Evolutionary conservation across 2,113 vertebrate genomes (phyloP).

Genomic region (Rhinoderma darwinii): DNA sequence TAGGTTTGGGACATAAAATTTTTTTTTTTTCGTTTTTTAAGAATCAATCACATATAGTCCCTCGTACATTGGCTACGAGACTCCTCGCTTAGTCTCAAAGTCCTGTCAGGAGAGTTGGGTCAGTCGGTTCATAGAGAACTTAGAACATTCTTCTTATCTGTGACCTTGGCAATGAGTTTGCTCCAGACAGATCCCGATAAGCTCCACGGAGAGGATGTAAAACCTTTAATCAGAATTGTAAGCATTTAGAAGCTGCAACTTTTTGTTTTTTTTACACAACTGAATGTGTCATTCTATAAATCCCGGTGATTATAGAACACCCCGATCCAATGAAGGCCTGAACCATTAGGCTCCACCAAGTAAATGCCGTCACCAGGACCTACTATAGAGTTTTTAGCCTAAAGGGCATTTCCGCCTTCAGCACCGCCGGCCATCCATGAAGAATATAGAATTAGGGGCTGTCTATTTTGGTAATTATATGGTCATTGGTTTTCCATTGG

Average conservation of each 20-base stretch:
- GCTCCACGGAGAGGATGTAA: neutral
- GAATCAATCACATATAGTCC: no score
- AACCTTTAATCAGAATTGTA: neutral
- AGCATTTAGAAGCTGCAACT: neutral
- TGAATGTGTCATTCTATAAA: neutral
- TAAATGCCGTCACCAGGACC: no score
- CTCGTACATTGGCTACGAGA: neutral
- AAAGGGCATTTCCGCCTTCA: no score
- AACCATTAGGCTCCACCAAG: neutral
- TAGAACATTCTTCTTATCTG: constrained; percentile 8
- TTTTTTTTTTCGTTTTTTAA: no score
- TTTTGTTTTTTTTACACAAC: neutral
- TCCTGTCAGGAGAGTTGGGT: neutral
- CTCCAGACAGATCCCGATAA: neutral
- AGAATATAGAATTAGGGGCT: no score
- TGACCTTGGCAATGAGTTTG: neutral
- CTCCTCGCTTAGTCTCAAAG: neutral
- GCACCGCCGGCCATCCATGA: no score
- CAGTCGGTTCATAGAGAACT: neutral
- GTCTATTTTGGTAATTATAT: no score
- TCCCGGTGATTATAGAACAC: neutral
- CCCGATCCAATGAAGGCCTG: neutral
- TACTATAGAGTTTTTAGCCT: no score
- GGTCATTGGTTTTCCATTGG: no score
- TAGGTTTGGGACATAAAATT: no score